These are phyloP conservation scores for Caenorhabditis parvicauda DNA, from an alignment of 2,888 invertebrate species.

Conservation along the genomic window DNA sequence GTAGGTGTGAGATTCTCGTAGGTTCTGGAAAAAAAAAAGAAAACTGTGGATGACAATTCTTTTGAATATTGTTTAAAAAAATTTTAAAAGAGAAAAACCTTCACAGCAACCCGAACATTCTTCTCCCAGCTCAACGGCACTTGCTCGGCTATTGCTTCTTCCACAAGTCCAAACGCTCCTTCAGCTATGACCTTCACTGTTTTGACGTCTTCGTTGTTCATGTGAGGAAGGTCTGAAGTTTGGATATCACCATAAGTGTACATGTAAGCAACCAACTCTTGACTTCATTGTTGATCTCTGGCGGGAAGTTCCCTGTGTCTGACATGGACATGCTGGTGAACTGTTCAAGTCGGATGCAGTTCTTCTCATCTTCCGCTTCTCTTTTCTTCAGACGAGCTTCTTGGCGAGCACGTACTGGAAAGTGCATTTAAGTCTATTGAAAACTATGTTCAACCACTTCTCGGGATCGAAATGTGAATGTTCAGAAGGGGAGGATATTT, in stretches of 20 bases:
- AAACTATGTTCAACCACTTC: too few relatives aligned
- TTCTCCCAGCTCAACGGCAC: constrained; percentile 68
- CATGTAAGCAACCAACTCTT: constrained; percentile 18
- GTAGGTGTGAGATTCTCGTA: constrained; percentile 1
- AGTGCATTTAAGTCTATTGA: too few relatives aligned
- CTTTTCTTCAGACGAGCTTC: constrained; percentile 18
- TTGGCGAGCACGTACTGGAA: constrained; percentile 26
- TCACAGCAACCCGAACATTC: constrained; percentile 82
- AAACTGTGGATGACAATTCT: constrained; percentile 3
- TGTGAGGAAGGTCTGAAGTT: constrained; percentile 76
- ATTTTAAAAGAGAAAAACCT: constrained; percentile 68
- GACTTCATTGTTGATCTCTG: constrained; percentile 29
- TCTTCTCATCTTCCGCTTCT: constrained; percentile 31
- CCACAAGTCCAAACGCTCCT: constrained; percentile 96
- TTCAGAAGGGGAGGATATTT: too few relatives aligned
- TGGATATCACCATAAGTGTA: background rate
- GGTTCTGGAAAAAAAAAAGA: background rate
- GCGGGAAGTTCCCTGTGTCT: constrained; percentile 14
- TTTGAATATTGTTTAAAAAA: background rate
- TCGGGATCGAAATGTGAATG: too few relatives aligned
- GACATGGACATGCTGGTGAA: constrained; percentile 31
- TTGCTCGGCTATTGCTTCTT: constrained; percentile 81
- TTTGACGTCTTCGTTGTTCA: constrained; percentile 81
- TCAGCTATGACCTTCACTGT: constrained; percentile 85
- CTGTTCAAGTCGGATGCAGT: constrained; percentile 49